Evolutionary conservation across 2,888 invertebrate genomes (phyloP).

Genomic region (Rhaphigaster nebulosa): DNA sequence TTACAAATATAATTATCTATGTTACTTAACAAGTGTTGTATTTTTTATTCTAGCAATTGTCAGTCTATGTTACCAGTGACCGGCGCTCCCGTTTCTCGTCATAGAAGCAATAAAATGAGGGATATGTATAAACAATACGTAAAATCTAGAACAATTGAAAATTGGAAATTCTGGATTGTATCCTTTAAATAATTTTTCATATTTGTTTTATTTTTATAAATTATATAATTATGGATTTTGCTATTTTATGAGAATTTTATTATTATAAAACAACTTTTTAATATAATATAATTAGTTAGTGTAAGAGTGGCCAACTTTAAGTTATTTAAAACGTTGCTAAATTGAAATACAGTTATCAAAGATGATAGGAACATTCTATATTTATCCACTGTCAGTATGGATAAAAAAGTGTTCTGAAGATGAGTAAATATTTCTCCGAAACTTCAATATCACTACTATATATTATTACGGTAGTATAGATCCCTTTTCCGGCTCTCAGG

Average conservation of each 20-base stretch:
- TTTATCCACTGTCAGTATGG: no score
- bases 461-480: no score
- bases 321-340: no score
- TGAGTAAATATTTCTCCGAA: no score
- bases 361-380: no score
- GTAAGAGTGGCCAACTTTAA: no score
- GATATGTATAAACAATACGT: slow-evolving; percentile 96
- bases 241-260: background rate
- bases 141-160: slow-evolving; percentile 84
- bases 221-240: background rate
- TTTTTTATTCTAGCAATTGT: slow-evolving; percentile 80
- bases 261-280: background rate
- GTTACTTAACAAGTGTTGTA: background rate
- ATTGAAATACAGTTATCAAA: no score
- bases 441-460: no score
- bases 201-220: background rate
- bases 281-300: no score
- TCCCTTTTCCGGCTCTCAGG: no score
- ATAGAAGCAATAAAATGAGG: slow-evolving; percentile 89
- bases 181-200: slow-evolving; percentile 72
- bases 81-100: slow-evolving; percentile 92
- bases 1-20: background rate
- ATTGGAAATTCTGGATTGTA: slow-evolving; percentile 99
- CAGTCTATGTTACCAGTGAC: slow-evolving; percentile 96
- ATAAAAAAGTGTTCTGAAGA: no score